Conservation (phyloP, 2,113 vertebrate species). For the Grammomys surdaster region DNA sequence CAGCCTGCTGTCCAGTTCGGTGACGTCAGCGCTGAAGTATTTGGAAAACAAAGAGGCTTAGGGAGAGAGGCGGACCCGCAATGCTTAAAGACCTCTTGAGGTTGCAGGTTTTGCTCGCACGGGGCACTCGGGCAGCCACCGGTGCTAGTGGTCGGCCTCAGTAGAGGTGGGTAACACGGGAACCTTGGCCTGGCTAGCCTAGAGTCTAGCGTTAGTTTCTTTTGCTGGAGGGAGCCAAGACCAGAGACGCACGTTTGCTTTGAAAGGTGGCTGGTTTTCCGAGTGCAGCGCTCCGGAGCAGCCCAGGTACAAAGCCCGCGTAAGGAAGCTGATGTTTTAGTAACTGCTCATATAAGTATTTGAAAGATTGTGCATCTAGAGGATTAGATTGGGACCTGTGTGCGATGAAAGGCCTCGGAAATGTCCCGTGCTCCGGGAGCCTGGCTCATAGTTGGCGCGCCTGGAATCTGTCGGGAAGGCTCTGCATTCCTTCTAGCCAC, state of each 20-base stretch:
- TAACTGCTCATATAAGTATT: background rate
- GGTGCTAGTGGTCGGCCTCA: background rate
- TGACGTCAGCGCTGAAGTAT: slow-evolving; percentile 85
- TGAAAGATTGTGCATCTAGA: background rate
- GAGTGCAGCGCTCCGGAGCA: background rate
- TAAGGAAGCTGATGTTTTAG: background rate
- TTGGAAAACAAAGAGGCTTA: slow-evolving; percentile 85
- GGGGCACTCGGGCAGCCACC: background rate
- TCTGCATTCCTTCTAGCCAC: slow-evolving; percentile 35
- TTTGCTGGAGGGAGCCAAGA: background rate
- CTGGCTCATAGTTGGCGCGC: background rate
- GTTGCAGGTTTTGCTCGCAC: background rate
- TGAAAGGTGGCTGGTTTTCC: background rate
- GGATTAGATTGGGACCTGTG: background rate
- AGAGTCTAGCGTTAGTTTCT: background rate
- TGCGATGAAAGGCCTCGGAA: background rate
- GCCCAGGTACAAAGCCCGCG: background rate
- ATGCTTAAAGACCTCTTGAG: slow-evolving; percentile 49
- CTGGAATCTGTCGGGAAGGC: slow-evolving; percentile 39
- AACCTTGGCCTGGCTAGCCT: background rate
- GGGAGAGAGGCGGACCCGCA: slow-evolving; percentile 60
- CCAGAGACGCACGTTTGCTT: background rate
- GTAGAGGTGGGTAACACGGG: background rate
- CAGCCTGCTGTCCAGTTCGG: slow-evolving; percentile 80
- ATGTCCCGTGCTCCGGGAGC: background rate